Evolutionary conservation across 2,888 invertebrate genomes (phyloP).

Genomic region (Linyphia triangularis): DNA sequence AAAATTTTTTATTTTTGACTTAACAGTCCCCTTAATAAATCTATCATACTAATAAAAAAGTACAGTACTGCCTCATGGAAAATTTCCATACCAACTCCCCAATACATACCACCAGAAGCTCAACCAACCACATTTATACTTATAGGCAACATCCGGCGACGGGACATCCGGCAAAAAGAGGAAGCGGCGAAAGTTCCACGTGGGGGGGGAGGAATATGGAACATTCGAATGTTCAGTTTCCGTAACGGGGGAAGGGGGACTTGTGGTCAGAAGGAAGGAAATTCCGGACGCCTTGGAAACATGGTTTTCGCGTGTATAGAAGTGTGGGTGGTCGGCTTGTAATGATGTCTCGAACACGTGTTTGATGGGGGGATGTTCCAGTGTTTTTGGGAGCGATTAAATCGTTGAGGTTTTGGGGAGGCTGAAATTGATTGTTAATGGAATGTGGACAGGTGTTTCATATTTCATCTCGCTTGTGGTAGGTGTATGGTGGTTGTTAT

Average conservation of each 20-base stretch:
- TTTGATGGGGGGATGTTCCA: not conserved
- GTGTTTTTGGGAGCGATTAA: slow-evolving; percentile 4
- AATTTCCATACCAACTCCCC: too few relatives aligned
- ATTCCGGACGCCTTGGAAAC: slow-evolving; percentile 29
- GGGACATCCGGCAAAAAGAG: not conserved
- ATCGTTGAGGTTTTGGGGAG: not conserved
- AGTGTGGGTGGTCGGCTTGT: not conserved
- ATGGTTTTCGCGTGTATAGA: slow-evolving; percentile 20
- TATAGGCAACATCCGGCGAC: not conserved
- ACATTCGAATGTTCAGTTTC: not conserved
- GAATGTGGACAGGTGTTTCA: too few relatives aligned
- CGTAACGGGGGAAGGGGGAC: not conserved
- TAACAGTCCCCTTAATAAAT: too few relatives aligned
- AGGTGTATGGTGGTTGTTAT: too few relatives aligned
- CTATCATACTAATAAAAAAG: too few relatives aligned
- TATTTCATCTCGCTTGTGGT: too few relatives aligned
- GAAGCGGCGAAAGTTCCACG: not conserved
- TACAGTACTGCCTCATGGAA: too few relatives aligned
- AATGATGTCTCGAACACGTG: not conserved
- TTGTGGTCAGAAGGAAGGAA: slow-evolving; percentile 40
- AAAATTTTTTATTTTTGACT: too few relatives aligned
- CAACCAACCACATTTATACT: not conserved
- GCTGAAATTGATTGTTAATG: too few relatives aligned
- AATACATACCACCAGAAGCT: not conserved
- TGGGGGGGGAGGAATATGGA: not conserved